Evolutionary conservation across 2,888 invertebrate species (phyloP), one percentile per base, ranked within the genome.

Genomic region (Hydrotaea diabolus): DNA sequence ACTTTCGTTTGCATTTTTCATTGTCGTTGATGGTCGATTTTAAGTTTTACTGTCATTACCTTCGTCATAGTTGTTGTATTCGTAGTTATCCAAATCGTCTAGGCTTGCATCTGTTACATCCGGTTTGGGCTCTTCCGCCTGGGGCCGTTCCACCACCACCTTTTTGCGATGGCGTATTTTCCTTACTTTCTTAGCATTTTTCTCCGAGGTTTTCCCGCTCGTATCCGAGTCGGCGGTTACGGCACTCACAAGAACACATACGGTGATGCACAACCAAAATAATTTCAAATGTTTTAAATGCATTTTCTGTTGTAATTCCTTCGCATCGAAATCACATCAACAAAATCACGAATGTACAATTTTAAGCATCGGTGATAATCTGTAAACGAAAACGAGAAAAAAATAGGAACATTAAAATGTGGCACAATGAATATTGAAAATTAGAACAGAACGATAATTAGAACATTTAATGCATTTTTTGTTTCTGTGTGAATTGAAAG

Each of bases 91-190:
- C 59, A 89, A 86, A 46, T 89, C 89, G 11, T 88, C 87, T n/a
- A 83, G 36, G 19, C 78, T 86, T 1, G 89, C 88, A 43, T 86
- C 66, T 73, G 86, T 86, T 5, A 86, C 87, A 66, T 84, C 81
- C 26, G 87, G 86, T 59, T 86, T 87, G 0, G 89, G 86, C 15
- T 89, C 88, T 75, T 89, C 89, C 0, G 89, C 88, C 74, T 89
- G 89, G 13, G 88, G 89, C 36, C 87, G 87, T 21, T 89, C 87
- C n/a, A 80, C 2, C 15, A 80, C 1, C 0, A 69, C 36, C 21
- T 23, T 36, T 69, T 85, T 86, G 0, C 59, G 82, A 9, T 21
- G 19, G n/a, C 77, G 78, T 13, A 73, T 8, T 82, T 86, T 87
- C 49, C 79, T 86, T 7, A 83, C 19, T 59, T 75, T 85, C 62